These are phyloP conservation scores for Drosophila elegans DNA, from an alignment of 1,140 invertebrate species.

Conservation along the genomic window DNA sequence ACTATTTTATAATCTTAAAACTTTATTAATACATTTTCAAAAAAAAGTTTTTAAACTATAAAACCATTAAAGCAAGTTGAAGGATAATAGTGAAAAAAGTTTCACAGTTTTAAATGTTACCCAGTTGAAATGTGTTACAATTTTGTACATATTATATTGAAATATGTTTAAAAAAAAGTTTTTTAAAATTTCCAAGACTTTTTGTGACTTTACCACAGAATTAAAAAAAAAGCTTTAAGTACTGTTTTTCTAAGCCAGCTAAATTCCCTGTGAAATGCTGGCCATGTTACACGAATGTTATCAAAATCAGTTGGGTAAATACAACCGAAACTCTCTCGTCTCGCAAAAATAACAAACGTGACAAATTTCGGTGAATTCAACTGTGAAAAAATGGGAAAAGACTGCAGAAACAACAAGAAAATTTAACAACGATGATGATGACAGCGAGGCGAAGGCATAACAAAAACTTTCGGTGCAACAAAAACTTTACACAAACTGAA, in stretches of 20 bases:
- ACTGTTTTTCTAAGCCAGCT: not conserved
- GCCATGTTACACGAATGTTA: conserved; percentile 84
- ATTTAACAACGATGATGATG: conserved; percentile 20
- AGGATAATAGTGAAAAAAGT: no score
- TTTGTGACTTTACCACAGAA: not conserved
- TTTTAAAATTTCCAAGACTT: not conserved
- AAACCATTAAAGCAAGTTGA: no score
- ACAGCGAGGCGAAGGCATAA: conserved; percentile 50
- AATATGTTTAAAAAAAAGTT: no score
- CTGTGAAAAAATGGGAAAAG: conserved; percentile 65
- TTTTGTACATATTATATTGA: no score
- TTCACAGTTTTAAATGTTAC: no score
- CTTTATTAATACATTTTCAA: no score
- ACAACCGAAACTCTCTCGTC: conserved; percentile 63
- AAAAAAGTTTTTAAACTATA: no score
- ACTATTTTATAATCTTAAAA: no score
- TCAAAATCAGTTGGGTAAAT: conserved; percentile 85
- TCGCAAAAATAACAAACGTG: conserved; percentile 84
- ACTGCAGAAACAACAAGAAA: conserved; percentile 25
- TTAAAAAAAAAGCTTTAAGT: not conserved
- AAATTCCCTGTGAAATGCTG: conserved; percentile 69
- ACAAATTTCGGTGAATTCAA: conserved; percentile 84
- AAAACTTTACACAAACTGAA: conserved; percentile 63
- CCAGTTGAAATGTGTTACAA: no score
- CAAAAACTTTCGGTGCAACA: conserved; percentile 76